phyloP scores from a whole-genome alignment of 2,113 vertebrate species.

The Melozone crissalis region DNA sequence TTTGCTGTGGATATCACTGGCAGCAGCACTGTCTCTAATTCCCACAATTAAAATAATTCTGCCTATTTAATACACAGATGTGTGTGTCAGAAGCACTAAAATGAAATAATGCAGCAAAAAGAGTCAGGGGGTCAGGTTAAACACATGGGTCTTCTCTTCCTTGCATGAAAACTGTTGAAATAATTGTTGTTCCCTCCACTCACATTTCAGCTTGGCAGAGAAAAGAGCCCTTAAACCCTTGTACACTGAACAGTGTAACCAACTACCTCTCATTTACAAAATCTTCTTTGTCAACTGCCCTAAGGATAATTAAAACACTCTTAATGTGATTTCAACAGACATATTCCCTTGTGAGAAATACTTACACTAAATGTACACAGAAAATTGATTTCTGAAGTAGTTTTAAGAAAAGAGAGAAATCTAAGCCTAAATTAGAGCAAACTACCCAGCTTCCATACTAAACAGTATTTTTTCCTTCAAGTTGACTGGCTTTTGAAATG shows the following conservation, averaged over 20 bases:
- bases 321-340: background rate
- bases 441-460: background rate
- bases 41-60: background rate
- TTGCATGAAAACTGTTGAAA: background rate
- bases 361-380: background rate
- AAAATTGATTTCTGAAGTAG: background rate
- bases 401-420: background rate
- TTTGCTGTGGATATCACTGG: background rate
- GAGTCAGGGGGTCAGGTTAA: background rate
- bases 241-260: accelerated
- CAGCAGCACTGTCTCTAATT: background rate
- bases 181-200: too few relatives aligned
- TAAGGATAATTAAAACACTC: background rate
- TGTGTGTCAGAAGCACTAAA: background rate
- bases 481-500: background rate
- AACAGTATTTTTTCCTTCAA: background rate
- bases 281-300: background rate
- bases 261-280: background rate
- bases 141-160: background rate
- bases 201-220: accelerated
- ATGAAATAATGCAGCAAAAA: background rate
- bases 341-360: background rate
- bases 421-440: background rate
- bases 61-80: background rate
- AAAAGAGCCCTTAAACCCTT: background rate